Conservation (phyloP, 2,888 invertebrate genomes). For the Heliconius erato region DNA sequence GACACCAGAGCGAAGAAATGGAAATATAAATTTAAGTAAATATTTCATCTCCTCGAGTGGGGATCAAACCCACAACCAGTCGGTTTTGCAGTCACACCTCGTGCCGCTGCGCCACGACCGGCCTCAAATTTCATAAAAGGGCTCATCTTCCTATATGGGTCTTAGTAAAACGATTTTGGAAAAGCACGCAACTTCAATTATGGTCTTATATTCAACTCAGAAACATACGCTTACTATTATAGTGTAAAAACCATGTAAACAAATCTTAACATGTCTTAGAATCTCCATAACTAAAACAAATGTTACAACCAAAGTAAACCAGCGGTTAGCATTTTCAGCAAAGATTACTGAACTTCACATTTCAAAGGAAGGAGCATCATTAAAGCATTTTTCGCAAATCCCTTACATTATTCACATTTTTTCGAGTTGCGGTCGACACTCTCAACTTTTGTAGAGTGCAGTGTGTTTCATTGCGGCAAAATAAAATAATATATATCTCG, state of each 20-base stretch:
- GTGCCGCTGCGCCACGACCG: too few species aligned
- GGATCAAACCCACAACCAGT: too few species aligned
- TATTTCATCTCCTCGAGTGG: too few species aligned
- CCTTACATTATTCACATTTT: slow-evolving; percentile 51
- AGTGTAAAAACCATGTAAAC: not conserved
- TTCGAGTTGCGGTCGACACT: slow-evolving; percentile 48
- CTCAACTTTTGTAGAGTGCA: slow-evolving; percentile 45
- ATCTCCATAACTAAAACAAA: not conserved
- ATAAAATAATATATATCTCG: slow-evolving; percentile 44
- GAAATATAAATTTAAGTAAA: too few species aligned
- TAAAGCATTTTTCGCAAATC: slow-evolving; percentile 47
- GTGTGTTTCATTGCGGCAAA: slow-evolving; percentile 47
- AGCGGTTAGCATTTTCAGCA: slow-evolving; percentile 21
- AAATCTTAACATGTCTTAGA: too few species aligned
- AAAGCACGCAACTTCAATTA: not conserved
- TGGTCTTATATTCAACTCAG: not conserved
- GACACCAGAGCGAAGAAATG: too few species aligned
- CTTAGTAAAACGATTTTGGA: not conserved
- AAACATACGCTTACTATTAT: too few species aligned
- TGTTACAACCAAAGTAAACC: not conserved
- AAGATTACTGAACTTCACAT: slow-evolving; percentile 33
- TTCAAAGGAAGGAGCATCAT: slow-evolving; percentile 46
- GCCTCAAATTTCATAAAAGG: not conserved
- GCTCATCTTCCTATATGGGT: too few species aligned
- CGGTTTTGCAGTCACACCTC: too few species aligned